A percentile compares a stretch with the other conserved stretches of the same genome.
Evolutionary conservation across 2,113 vertebrate genomes (phyloP).

Genomic region (Gobius niger): DNA sequence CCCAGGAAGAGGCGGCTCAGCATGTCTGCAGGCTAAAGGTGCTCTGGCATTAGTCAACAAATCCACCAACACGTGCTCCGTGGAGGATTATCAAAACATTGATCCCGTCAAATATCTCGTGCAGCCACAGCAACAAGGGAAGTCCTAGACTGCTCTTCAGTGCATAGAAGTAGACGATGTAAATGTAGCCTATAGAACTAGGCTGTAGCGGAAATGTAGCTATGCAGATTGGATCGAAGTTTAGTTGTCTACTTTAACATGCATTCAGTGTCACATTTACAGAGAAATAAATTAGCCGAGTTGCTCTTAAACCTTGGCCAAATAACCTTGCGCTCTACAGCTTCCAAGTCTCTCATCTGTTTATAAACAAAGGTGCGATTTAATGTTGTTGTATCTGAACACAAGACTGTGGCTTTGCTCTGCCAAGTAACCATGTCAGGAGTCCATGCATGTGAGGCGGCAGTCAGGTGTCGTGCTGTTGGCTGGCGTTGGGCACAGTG

Average conservation of each 20-base stretch:
- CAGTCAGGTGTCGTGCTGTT: conserved; percentile 78
- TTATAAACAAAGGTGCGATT: conserved; percentile 56
- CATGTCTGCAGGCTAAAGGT: conserved; percentile 47
- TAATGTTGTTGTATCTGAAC: conserved; percentile 45
- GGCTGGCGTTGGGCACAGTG: conserved; percentile 65
- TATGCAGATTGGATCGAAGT: neutral
- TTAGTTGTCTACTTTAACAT: neutral
- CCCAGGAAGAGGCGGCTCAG: conserved; percentile 54
- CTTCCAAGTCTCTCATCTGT: conserved; percentile 26
- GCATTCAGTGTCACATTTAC: neutral
- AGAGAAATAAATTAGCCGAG: too few species aligned
- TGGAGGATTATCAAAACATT: conserved; percentile 64
- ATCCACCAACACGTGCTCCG: conserved; percentile 68
- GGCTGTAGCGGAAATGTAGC: neutral
- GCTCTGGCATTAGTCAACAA: conserved; percentile 69
- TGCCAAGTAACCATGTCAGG: conserved; percentile 70
- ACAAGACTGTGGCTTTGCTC: conserved; percentile 72
- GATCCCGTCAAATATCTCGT: conserved; percentile 52
- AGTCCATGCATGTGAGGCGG: conserved; percentile 78
- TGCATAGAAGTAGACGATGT: neutral
- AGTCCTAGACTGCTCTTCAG: neutral
- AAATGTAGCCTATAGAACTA: neutral
- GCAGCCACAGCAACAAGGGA: conserved; percentile 23
- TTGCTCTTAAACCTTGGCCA: too few species aligned
- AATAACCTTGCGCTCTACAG: conserved; percentile 25